Evolutionary conservation across 1,140 invertebrate genomes (phyloP).

Genomic region (Araneus ventricosus): DNA sequence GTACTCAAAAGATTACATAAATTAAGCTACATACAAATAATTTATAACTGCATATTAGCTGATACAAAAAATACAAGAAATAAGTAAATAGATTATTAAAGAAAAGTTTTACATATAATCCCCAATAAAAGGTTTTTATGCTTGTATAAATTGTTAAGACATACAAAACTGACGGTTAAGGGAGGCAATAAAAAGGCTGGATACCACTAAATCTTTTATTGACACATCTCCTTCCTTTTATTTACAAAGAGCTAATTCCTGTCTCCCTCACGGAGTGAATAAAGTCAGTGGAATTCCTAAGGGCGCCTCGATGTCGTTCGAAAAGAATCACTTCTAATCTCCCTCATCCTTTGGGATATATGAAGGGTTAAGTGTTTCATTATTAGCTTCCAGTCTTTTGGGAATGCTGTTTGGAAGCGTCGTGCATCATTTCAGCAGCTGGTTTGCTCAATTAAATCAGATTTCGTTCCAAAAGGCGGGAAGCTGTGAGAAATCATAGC

Average conservation of each 20-base stretch:
- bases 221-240: not conserved
- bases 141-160: no score
- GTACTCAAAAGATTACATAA: no score
- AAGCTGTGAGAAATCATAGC: no score
- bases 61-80: no score
- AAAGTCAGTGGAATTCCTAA: not conserved
- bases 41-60: no score
- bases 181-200: no score
- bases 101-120: no score
- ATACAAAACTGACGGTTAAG: no score
- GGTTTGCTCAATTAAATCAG: not conserved
- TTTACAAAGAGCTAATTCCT: not conserved
- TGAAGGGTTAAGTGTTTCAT: slow-evolving; percentile 14
- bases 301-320: not conserved
- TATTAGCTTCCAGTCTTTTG: not conserved
- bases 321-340: not conserved
- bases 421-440: not conserved
- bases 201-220: no score
- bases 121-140: no score
- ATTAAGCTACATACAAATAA: no score
- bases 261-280: not conserved
- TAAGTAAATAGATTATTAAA: no score
- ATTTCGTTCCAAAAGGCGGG: not conserved
- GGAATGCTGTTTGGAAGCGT: not conserved
- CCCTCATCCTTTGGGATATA: not conserved